These are phyloP conservation scores for Acanthurus tractus DNA, from an alignment of 2,797 vertebrate genomes.

Conservation along the genomic window DNA sequence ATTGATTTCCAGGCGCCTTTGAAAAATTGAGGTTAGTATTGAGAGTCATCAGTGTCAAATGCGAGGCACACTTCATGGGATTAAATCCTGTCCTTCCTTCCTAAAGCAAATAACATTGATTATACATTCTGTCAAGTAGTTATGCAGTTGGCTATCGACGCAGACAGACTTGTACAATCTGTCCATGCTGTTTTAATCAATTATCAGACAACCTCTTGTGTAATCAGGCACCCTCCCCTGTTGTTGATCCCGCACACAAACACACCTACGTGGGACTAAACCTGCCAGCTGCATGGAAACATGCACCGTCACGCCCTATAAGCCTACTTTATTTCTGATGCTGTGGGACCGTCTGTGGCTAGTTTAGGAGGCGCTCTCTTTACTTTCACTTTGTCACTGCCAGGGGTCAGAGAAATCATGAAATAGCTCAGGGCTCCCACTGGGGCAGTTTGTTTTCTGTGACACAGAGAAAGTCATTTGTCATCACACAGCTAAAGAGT, in stretches of 20 bases:
- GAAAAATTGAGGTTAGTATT: conserved; percentile 79
- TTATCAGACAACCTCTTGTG: conserved; percentile 1
- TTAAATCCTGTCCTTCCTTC: conserved; percentile 66
- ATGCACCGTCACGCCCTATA: conserved; percentile 7
- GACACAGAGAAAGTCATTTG: conserved; percentile 69
- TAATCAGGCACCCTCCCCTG: neutral
- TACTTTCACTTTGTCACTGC: conserved; percentile 72
- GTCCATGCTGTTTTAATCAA: conserved; percentile 43
- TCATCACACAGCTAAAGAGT: conserved; percentile 71
- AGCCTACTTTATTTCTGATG: conserved; percentile 14
- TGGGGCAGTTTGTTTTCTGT: conserved; percentile 71
- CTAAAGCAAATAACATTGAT: conserved; percentile 60
- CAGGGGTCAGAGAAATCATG: conserved; percentile 68
- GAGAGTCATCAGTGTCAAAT: conserved; percentile 74
- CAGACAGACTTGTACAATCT: conserved; percentile 26
- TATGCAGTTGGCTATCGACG: conserved; percentile 46
- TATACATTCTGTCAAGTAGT: conserved; percentile 39
- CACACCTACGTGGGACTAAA: neutral
- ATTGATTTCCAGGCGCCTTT: conserved; percentile 75
- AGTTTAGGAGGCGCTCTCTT: conserved; percentile 56
- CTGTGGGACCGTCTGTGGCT: conserved; percentile 18
- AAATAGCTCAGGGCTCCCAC: conserved; percentile 67
- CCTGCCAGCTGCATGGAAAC: conserved; percentile 19
- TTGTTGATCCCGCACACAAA: neutral
- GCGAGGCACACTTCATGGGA: conserved; percentile 58